phyloP scores from a whole-genome alignment of 2,888 invertebrate genomes.

The Tipula unca region DNA sequence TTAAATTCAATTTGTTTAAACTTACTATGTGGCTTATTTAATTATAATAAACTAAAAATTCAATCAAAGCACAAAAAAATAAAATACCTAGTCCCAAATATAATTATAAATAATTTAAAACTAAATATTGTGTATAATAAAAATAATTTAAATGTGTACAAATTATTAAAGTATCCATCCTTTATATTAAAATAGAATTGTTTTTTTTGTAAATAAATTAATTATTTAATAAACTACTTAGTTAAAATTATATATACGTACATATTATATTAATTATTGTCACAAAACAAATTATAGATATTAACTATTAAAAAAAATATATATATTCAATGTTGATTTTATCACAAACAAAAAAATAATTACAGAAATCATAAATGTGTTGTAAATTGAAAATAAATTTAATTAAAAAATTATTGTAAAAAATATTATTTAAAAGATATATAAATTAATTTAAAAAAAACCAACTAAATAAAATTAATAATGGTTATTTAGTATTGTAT shows the following conservation, averaged over 20 bases:
- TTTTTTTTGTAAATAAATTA: not conserved
- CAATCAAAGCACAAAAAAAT: not conserved
- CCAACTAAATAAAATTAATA: not conserved
- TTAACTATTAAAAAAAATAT: not conserved
- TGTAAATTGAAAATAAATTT: not conserved
- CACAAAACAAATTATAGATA: not conserved
- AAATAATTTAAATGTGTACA: not conserved
- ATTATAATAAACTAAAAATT: not conserved
- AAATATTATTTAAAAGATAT: not conserved
- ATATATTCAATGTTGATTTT: not conserved
- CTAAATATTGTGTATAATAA: not conserved
- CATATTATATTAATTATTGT: not conserved
- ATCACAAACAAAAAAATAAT: not conserved
- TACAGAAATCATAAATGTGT: not conserved
- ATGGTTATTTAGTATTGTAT: not conserved
- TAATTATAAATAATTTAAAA: not conserved
- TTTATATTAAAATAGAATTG: not conserved
- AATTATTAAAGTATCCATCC: not conserved
- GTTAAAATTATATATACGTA: not conserved
- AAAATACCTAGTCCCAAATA: not conserved
- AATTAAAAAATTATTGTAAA: not conserved
- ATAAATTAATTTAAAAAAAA: not conserved
- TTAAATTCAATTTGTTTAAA: not conserved
- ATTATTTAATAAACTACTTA: not conserved
- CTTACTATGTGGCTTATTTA: not conserved